Evolutionary conservation across 2,797 vertebrate species (phyloP), one percentile per base, ranked within the genome.

Genomic region (Helostoma temminkii): DNA sequence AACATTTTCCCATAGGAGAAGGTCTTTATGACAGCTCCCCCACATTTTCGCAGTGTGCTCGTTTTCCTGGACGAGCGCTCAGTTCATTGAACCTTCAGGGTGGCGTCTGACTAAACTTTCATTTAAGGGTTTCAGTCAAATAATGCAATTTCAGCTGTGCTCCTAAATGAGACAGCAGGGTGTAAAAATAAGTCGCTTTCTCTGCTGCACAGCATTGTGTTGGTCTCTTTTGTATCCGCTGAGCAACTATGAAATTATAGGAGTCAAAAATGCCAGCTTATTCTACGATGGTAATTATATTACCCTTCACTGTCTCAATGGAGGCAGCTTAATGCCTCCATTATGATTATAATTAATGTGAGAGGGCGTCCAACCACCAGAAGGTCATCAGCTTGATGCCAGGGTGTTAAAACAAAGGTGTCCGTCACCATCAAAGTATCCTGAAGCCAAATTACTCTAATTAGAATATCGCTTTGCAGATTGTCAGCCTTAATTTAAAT

Each of bases 291-390:
- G 32, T 50, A 57, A 79, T 72, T 68, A 60, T 72, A 66, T 19
- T 2, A 48, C 56, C 53, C 50, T 68, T 54, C 56, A 48, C 71
- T 60, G 59, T 71, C 22, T 68, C 55, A 26, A 10, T 22, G 21
- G 57, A 22, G 56, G 45, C 36, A 24, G 66, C 60, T 61, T 52
- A 61, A 68, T 56, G 47, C 25, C 32, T 61, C 46, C 16, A 46
- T 74, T 70, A 52, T 74, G 52, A 75, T 49, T 54, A 53, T 48
- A 64, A 83, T 85, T 71, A 80, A 34, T 56, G 52, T 37, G 59
- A 63, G 58, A 66, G 55, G 41, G 43, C 30, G 8, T 42, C 41
- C 25, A 11, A 1, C 25, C 52, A n/a, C 9, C 39, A 64, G 60
- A 70, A 79, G 67, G 79, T 84, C 71, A 50, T n/a, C 16, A 12